A percentile compares a stretch with the other conserved stretches of the same genome.
phyloP scores from a whole-genome alignment of 1,140 invertebrate genomes.

The Drosophila suzukii region DNA sequence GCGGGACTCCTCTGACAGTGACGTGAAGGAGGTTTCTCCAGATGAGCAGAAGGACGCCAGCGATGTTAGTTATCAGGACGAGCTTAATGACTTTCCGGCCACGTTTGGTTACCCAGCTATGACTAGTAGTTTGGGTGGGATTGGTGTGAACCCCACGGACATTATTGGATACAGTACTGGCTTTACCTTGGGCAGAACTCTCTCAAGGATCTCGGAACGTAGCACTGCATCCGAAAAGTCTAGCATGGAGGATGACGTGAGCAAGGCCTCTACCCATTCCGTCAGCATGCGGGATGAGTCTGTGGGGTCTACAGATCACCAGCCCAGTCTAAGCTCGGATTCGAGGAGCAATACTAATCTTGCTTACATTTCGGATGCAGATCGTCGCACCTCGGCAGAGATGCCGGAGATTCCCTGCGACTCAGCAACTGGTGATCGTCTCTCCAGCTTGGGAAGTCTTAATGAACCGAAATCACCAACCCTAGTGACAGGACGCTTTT shows the following conservation, averaged over 20 bases:
- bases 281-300: conserved; percentile 93
- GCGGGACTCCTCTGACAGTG: conserved; percentile 83
- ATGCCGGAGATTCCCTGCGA: conserved; percentile 92
- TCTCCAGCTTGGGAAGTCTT: conserved; percentile 78
- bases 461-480: conserved; percentile 85
- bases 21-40: conserved; percentile 75
- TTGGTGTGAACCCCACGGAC: conserved; percentile 86
- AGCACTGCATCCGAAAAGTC: conserved; percentile 94
- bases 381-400: conserved; percentile 91
- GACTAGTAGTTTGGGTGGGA: conserved; percentile 85
- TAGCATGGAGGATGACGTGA: conserved; percentile 92
- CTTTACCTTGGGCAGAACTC: conserved; percentile 89
- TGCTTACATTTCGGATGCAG: conserved; percentile 90
- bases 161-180: conserved; percentile 89
- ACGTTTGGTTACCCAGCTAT: conserved; percentile 89
- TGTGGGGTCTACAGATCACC: conserved; percentile 91
- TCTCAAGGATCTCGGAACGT: conserved; percentile 93
- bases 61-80: conserved; percentile 89
- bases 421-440: conserved; percentile 85
- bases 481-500: conserved; percentile 80
- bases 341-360: conserved; percentile 89
- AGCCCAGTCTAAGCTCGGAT: conserved; percentile 93
- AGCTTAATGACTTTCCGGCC: conserved; percentile 89
- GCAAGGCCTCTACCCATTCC: conserved; percentile 91
- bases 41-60: conserved; percentile 82